These are phyloP conservation scores for Lasioglossum zephyrum DNA, from an alignment of 2,888 invertebrate species.

Conservation along the genomic window DNA sequence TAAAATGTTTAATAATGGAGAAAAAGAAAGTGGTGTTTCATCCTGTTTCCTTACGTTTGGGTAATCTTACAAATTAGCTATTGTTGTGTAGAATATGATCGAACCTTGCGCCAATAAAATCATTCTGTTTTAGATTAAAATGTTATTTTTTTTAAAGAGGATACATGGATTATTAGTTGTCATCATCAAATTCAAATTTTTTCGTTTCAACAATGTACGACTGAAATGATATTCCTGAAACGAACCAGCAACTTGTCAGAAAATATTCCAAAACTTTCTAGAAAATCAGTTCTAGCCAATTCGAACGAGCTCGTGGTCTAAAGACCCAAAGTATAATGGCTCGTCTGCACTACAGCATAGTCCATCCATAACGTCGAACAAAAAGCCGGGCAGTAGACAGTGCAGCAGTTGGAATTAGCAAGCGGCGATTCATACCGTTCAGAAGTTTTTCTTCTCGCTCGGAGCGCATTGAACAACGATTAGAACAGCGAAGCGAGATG, in stretches of 20 bases:
- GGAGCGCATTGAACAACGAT: conserved; percentile 30
- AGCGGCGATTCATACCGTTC: conserved; percentile 6
- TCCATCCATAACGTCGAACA: background rate
- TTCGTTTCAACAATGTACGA: too few relatives aligned
- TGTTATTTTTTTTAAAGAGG: too few relatives aligned
- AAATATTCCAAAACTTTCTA: background rate
- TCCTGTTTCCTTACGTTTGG: too few relatives aligned
- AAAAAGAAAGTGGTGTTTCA: too few relatives aligned
- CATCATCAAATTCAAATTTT: too few relatives aligned
- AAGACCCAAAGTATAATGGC: background rate
- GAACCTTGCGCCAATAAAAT: too few relatives aligned
- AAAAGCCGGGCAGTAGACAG: background rate
- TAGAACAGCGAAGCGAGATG: conserved; percentile 33
- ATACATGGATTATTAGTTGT: background rate
- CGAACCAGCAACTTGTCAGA: background rate
- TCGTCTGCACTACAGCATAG: background rate
- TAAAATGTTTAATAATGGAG: too few relatives aligned
- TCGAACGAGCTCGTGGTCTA: background rate
- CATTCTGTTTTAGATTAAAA: background rate
- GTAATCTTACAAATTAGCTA: too few relatives aligned
- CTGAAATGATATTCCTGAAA: background rate
- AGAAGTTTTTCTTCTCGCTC: conserved; percentile 26
- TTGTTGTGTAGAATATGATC: too few relatives aligned
- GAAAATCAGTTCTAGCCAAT: background rate
- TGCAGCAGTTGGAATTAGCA: background rate